Percentiles rank a stretch among this genome's conserved stretches.
Evolutionary conservation across 2,113 vertebrate species (phyloP).

Genomic region (Ariopsis seemanni): DNA sequence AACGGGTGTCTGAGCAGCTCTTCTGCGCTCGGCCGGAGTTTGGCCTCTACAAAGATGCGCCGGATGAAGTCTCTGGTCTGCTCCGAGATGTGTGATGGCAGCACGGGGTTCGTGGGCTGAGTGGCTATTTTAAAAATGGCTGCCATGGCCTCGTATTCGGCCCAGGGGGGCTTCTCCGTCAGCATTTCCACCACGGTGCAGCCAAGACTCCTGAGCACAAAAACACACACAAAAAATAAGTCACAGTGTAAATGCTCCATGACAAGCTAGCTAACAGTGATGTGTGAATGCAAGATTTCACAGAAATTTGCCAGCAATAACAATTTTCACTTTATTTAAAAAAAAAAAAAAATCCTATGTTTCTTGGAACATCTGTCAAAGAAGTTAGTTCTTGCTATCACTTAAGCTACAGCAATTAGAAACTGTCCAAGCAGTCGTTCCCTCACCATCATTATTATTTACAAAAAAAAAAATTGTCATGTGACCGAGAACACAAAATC

Average conservation of each 20-base stretch:
- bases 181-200: conserved; percentile 97
- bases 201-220: conserved; percentile 83
- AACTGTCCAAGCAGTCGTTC: too few relatives aligned
- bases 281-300: neutral
- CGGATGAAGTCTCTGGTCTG: conserved; percentile 88
- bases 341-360: too few relatives aligned
- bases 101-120: conserved; percentile 90
- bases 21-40: conserved; percentile 90
- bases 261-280: neutral
- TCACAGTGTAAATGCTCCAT: neutral
- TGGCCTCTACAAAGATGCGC: conserved; percentile 93
- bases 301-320: neutral
- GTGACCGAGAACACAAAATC: too few relatives aligned
- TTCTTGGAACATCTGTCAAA: too few relatives aligned
- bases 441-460: too few relatives aligned
- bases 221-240: conserved; percentile 19
- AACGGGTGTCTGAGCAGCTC: conserved; percentile 93
- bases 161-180: conserved; percentile 96
- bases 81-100: conserved; percentile 88
- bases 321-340: too few relatives aligned
- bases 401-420: too few relatives aligned
- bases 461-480: too few relatives aligned
- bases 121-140: conserved; percentile 98
- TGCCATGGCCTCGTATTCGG: conserved; percentile 95
- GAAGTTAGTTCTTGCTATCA: too few relatives aligned